Evolutionary conservation across 2,113 vertebrate genomes (phyloP).

Genomic region (Pungitius pungitius): DNA sequence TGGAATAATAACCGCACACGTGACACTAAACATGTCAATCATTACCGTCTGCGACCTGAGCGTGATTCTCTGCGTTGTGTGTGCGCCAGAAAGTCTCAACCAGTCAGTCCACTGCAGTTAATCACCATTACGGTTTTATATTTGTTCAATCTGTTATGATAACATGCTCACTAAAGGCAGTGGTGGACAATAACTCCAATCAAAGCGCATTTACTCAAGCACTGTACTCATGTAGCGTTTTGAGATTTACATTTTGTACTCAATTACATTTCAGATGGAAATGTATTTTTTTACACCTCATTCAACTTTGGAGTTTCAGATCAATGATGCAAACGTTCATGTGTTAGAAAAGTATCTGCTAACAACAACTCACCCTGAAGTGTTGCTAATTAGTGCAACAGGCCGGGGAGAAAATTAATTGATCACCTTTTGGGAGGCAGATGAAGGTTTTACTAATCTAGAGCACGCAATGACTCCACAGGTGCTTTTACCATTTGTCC

Average conservation of each 20-base stretch:
- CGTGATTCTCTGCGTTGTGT: slow-evolving; percentile 26
- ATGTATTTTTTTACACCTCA: not conserved
- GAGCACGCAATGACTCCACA: not conserved
- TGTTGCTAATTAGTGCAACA: not conserved
- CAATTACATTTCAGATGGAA: not conserved
- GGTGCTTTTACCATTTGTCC: not conserved
- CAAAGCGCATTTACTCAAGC: not conserved
- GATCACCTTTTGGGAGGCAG: not conserved
- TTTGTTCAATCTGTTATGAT: not conserved
- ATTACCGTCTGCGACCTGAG: slow-evolving; percentile 35
- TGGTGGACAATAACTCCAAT: not conserved
- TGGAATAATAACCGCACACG: slow-evolving; percentile 57
- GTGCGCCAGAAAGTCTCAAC: slow-evolving; percentile 10
- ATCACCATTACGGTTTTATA: not conserved
- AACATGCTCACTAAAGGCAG: not conserved
- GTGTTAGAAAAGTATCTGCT: too few relatives aligned
- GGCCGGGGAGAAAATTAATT: not conserved
- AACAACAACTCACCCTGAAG: not conserved
- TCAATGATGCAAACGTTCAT: not conserved
- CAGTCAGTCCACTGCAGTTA: slow-evolving; percentile 9
- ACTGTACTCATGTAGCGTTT: not conserved
- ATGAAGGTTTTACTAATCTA: not conserved
- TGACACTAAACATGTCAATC: slow-evolving; percentile 70
- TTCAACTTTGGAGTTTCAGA: not conserved
- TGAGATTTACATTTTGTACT: not conserved